Base-by-base conservation (phyloP, 2,888 invertebrate genomes). In the Acholoe squamosa region DNA sequence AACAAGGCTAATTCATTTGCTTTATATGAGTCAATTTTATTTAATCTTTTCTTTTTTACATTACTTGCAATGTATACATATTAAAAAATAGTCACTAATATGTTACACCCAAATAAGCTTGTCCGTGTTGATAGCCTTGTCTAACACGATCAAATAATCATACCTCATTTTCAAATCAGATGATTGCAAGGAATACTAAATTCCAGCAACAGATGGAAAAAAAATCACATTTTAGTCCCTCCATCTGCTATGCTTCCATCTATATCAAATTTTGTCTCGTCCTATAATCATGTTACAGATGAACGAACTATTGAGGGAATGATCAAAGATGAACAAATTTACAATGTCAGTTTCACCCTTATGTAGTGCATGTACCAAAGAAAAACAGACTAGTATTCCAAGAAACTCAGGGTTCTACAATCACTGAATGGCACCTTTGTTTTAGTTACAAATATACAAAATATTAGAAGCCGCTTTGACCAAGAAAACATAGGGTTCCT, bases 21-120 rank as follows among this genome's bases (percentile, higher is more conserved):
- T 43, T 43, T 80, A 34, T 80, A 80, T 80, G 80, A 43, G 33
- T 80, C 80, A 80, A 19, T 80, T 80, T 34, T 33, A 80, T 33
- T 80, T 43, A 80, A 19, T 80, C 7, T 43, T 34, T 33, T 33
- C 33, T 80, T 80, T 77, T 77, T 28, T 77, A 77, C 77, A 77
- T 77, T 80, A 80, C 43, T 80, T 80, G 14, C 80, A 80, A 80
- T 80, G 80, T 80, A 80, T 80, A 43, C 80, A 80, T 12, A 34
- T 33, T 80, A 80, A 80, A 71, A 80, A 80, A 80, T 80, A 80
- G 43, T 80, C 80, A 43, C 80, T 1, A 80, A 80, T 80, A 80
- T 33, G 33, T 22, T 80, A 80, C 80, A 80, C 34, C 34, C 33
- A 80, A 43, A 80, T 34, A 80, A 43, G 71, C 71, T 71, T 71